Evolutionary conservation across 1,140 invertebrate genomes (phyloP).

Genomic region (Drosophila prosaltans): DNA sequence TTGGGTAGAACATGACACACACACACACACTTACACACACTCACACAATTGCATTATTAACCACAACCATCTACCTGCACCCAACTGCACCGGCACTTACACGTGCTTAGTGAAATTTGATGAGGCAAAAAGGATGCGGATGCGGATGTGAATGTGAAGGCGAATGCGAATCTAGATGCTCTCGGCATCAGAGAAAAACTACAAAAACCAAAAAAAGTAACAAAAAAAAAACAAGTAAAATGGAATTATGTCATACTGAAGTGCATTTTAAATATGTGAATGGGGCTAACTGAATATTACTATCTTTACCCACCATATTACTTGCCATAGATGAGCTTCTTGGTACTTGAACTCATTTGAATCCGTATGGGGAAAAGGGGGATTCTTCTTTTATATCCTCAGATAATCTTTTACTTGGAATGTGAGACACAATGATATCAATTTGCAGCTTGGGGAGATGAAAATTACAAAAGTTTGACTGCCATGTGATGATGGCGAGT

Average conservation of each 20-base stretch:
- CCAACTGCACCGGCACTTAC: slow-evolving; percentile 57
- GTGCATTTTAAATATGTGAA: slow-evolving; percentile 76
- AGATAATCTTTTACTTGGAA: slow-evolving; percentile 56
- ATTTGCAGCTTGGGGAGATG: slow-evolving; percentile 46
- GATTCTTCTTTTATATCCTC: slow-evolving; percentile 15
- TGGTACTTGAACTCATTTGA: slow-evolving; percentile 54
- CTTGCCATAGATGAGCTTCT: not conserved
- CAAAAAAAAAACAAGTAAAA: slow-evolving; percentile 46
- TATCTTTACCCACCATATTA: slow-evolving; percentile 36
- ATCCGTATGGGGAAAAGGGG: slow-evolving; percentile 17
- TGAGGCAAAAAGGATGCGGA: slow-evolving; percentile 43
- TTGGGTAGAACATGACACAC: slow-evolving; percentile 9
- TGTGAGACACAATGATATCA: slow-evolving; percentile 54
- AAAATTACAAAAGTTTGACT: slow-evolving; percentile 2
- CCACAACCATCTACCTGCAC: slow-evolving; percentile 35
- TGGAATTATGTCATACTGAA: slow-evolving; percentile 74
- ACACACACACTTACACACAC: not conserved
- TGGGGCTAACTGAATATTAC: slow-evolving; percentile 53
- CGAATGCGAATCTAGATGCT: too few relatives aligned
- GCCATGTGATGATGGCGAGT: not conserved
- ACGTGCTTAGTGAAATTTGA: slow-evolving; percentile 70
- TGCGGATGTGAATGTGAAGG: slow-evolving; percentile 15
- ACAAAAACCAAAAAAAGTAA: slow-evolving; percentile 46
- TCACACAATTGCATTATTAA: slow-evolving; percentile 35
- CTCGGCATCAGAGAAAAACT: too few relatives aligned